A percentile compares a stretch with the other conserved stretches of the same genome.
Conservation (phyloP, 2,888 invertebrate genomes). For the Brachypalpus laphriformis region DNA sequence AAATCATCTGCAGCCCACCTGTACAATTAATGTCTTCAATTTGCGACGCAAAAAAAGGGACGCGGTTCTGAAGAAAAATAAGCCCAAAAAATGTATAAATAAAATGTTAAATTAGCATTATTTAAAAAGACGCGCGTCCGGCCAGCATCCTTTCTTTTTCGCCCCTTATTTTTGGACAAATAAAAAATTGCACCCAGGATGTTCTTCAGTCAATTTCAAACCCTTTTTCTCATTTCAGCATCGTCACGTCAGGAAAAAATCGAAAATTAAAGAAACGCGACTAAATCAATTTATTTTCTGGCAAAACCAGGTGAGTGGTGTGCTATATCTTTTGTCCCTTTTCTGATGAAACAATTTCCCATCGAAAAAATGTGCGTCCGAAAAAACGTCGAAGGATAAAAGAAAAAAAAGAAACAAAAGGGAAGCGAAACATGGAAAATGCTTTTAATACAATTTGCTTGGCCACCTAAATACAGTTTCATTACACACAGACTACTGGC, state of each 20-base stretch:
- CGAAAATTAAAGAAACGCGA: constrained; percentile 34
- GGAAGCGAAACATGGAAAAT: neutral
- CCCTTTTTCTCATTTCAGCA: constrained; percentile 21
- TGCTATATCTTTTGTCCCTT: constrained; percentile 10
- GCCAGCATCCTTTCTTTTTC: neutral
- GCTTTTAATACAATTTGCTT: constrained; percentile 8
- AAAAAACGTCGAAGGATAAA: neutral
- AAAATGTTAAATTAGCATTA: constrained; percentile 62
- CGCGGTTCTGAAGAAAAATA: neutral
- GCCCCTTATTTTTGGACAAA: neutral
- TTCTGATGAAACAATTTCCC: constrained; percentile 56
- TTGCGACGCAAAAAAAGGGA: constrained; percentile 14
- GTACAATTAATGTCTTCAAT: constrained; percentile 44
- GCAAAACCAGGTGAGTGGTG: constrained; percentile 27
- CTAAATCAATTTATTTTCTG: constrained; percentile 53
- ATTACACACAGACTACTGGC: constrained; percentile 6
- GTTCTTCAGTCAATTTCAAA: constrained; percentile 25
- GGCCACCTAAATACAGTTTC: constrained; percentile 7
- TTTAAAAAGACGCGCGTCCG: constrained; percentile 38
- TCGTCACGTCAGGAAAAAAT: neutral
- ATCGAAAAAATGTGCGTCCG: neutral
- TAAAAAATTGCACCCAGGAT: constrained; percentile 33
- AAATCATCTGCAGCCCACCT: constrained; percentile 55
- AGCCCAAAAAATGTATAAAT: constrained; percentile 28
- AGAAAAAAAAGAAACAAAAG: neutral